Conservation (phyloP, 1,140 invertebrate species). For the Drosophila nigromelanica region DNA sequence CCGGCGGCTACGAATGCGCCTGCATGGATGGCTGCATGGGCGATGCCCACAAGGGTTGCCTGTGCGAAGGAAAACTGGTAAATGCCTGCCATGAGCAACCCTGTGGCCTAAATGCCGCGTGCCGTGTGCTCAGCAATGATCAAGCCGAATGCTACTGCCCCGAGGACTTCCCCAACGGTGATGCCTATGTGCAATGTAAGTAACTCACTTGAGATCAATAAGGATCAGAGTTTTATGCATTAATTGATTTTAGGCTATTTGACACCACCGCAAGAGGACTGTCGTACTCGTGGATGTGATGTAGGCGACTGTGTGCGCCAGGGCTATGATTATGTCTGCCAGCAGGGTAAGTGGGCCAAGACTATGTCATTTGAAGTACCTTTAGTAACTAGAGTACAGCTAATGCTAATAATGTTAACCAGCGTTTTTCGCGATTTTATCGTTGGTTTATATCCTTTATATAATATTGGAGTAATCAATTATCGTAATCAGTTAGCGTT, state of each 20-base stretch:
- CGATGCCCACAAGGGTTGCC: constrained; percentile 91
- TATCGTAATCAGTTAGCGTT: constrained; percentile 66
- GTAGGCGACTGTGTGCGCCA: constrained; percentile 92
- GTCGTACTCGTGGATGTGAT: constrained; percentile 92
- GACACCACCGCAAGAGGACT: constrained; percentile 88
- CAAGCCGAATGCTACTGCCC: constrained; percentile 93
- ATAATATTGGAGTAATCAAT: constrained; percentile 41
- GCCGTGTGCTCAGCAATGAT: constrained; percentile 87
- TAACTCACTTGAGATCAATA: constrained; percentile 13
- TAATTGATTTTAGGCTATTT: constrained; percentile 56
- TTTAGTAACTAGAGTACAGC: constrained; percentile 51
- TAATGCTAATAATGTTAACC: constrained; percentile 70
- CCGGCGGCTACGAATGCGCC: constrained; percentile 90
- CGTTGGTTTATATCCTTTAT: constrained; percentile 35
- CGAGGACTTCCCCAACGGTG: constrained; percentile 90
- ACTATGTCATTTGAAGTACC: constrained; percentile 21
- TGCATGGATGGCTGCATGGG: constrained; percentile 92
- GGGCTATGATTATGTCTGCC: constrained; percentile 91
- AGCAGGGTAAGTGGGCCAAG: constrained; percentile 88
- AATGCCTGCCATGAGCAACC: constrained; percentile 89
- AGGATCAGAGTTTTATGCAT: too few relatives aligned
- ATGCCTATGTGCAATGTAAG: constrained; percentile 94
- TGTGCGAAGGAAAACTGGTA: constrained; percentile 87
- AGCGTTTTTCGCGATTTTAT: constrained; percentile 57
- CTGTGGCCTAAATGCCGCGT: constrained; percentile 93